Conservation (phyloP, 2,888 invertebrate species). For the Oeneis ivallda region DNA sequence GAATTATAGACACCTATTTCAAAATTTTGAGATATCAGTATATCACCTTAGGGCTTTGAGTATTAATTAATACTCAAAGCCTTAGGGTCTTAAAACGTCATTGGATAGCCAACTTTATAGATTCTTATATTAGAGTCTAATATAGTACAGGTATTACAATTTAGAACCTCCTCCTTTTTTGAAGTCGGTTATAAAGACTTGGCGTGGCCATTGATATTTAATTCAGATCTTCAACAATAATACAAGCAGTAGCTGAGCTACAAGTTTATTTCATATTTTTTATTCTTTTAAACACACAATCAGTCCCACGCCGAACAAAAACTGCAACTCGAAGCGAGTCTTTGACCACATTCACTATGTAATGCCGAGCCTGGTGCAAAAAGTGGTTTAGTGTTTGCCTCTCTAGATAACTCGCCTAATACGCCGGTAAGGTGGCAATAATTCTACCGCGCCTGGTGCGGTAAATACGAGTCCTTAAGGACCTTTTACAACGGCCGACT, state of each 20-base stretch:
- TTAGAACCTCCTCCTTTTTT: no score
- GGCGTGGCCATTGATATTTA: neutral
- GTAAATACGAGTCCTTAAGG: slow-evolving; percentile 27
- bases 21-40: no score
- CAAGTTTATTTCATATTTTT: slow-evolving; percentile 2
- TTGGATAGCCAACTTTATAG: no score
- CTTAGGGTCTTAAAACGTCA: no score
- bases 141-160: no score
- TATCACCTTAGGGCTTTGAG: no score
- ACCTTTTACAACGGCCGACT: slow-evolving; percentile 25
- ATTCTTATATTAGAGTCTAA: no score
- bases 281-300: slow-evolving; percentile 27
- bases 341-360: slow-evolving; percentile 46
- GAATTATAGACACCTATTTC: no score
- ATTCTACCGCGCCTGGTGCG: slow-evolving; percentile 27
- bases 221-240: neutral
- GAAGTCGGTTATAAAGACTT: neutral
- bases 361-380: slow-evolving; percentile 46
- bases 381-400: slow-evolving; percentile 47
- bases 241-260: neutral
- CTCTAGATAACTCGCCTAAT: slow-evolving; percentile 43
- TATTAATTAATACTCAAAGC: no score
- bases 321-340: slow-evolving; percentile 37
- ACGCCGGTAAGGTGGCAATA: slow-evolving; percentile 38
- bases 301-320: slow-evolving; percentile 35